Evolutionary conservation across 2,888 invertebrate genomes (phyloP).

Genomic region (Myopa tessellatipennis): DNA sequence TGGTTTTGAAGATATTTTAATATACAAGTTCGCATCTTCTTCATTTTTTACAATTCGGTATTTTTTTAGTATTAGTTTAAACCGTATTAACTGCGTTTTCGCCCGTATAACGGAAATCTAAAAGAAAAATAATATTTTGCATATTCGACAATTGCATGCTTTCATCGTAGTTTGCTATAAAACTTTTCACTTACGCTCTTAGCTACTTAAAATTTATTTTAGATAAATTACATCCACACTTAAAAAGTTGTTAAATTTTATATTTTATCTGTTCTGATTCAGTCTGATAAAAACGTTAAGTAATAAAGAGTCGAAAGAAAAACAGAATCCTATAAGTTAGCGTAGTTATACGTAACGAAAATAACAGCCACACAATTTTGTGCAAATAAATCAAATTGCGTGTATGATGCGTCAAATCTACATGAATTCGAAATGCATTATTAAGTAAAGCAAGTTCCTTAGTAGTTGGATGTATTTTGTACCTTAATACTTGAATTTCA

Average conservation of each 20-base stretch:
- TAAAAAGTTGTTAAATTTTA: constrained; percentile 10
- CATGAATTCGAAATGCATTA: too few relatives aligned
- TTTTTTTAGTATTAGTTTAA: constrained; percentile 16
- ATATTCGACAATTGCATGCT: constrained; percentile 27
- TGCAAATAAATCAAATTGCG: too few relatives aligned
- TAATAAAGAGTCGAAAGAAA: too few relatives aligned
- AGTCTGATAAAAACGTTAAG: constrained; percentile 19
- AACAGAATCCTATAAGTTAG: too few relatives aligned
- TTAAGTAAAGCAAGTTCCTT: too few relatives aligned
- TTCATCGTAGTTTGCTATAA: neutral
- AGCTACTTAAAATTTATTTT: constrained; percentile 29
- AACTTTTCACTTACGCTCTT: constrained; percentile 22
- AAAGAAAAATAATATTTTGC: neutral
- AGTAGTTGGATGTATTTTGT: too few relatives aligned
- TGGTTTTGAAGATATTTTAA: constrained; percentile 25
- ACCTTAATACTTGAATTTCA: too few relatives aligned
- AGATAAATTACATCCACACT: constrained; percentile 24
- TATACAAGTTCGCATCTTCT: constrained; percentile 31
- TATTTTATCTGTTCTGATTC: constrained; percentile 17
- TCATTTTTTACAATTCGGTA: constrained; percentile 29
- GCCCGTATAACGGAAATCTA: too few relatives aligned
- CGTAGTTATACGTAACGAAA: too few relatives aligned
- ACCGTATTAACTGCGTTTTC: too few relatives aligned
- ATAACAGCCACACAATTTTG: too few relatives aligned
- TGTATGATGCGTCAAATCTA: too few relatives aligned